Conservation (phyloP, 2,888 invertebrate species). For the Drosophila emarginata region DNA sequence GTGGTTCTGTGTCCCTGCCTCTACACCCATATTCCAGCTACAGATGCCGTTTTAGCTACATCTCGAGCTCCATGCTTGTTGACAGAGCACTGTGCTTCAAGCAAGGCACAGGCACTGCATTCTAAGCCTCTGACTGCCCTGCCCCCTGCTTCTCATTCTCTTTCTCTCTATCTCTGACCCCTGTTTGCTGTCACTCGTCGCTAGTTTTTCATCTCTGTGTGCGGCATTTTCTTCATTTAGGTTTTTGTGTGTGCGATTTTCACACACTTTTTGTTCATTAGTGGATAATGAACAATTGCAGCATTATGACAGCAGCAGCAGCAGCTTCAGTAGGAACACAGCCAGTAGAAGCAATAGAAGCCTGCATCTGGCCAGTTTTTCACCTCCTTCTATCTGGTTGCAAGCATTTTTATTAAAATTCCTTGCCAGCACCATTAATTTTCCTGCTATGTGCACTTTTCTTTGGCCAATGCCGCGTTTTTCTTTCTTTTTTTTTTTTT, state of each 20-base stretch:
- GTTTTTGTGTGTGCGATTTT: slow-evolving; percentile 70
- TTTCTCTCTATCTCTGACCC: slow-evolving; percentile 2
- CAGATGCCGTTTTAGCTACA: slow-evolving; percentile 22
- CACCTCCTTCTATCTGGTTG: slow-evolving; percentile 70
- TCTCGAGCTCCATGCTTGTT: slow-evolving; percentile 62
- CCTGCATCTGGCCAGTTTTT: slow-evolving; percentile 70
- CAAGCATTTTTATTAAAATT: slow-evolving; percentile 78
- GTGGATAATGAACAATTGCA: slow-evolving; percentile 80
- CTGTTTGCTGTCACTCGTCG: slow-evolving; percentile 63
- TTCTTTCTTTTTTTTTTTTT: slow-evolving; percentile 15
- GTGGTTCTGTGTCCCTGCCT: no score
- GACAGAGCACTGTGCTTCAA: slow-evolving; percentile 74
- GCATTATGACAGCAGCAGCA: slow-evolving; percentile 74
- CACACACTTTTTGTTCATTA: slow-evolving; percentile 80
- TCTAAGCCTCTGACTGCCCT: not conserved
- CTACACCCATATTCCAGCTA: not conserved
- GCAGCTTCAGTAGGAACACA: slow-evolving; percentile 20
- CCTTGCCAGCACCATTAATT: slow-evolving; percentile 74
- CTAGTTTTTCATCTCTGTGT: slow-evolving; percentile 61
- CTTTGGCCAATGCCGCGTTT: slow-evolving; percentile 19
- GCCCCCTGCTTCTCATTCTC: not conserved
- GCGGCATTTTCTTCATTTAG: slow-evolving; percentile 73
- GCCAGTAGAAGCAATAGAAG: slow-evolving; percentile 29
- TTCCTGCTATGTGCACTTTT: slow-evolving; percentile 55
- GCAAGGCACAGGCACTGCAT: slow-evolving; percentile 44